Percentiles rank a stretch among this genome's conserved stretches.
phyloP scores from a whole-genome alignment of 2,888 invertebrate species.

The Hetaerina titia region DNA sequence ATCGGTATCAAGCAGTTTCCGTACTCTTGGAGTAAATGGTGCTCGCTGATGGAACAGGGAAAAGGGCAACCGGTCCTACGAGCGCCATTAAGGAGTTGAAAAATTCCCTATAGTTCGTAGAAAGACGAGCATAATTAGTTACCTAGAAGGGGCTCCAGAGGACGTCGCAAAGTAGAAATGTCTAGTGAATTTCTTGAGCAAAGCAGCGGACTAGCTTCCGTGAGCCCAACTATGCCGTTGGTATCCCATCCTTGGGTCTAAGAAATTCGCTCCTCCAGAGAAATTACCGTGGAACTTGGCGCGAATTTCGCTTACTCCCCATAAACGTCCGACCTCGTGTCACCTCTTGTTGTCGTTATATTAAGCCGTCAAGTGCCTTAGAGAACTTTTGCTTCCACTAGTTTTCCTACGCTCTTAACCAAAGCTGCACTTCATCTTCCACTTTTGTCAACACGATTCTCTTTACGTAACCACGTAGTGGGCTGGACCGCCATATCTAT shows the following conservation, averaged over 20 bases:
- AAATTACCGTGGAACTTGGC: neutral
- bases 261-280: neutral
- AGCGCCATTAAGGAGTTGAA: no score
- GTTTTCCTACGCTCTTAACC: slow-evolving; percentile 8
- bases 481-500: neutral
- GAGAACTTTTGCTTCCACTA: neutral
- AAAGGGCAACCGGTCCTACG: no score
- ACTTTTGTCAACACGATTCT: slow-evolving; percentile 21
- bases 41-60: no score
- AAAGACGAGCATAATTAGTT: no score
- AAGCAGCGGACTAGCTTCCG: neutral
- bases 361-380: slow-evolving; percentile 19
- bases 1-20: no score
- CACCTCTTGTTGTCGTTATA: slow-evolving; percentile 18
- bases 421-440: slow-evolving; percentile 20
- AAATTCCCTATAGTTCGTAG: no score
- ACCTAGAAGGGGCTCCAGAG: no score
- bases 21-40: no score
- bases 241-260: neutral
- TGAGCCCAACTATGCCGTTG: neutral
- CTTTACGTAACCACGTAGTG: neutral
- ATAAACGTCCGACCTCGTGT: slow-evolving; percentile 16
- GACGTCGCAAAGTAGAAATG: no score
- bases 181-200: no score
- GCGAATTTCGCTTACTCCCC: neutral